phyloP scores from a whole-genome alignment of 1,140 invertebrate genomes.

The Condylostylus longicornis region DNA sequence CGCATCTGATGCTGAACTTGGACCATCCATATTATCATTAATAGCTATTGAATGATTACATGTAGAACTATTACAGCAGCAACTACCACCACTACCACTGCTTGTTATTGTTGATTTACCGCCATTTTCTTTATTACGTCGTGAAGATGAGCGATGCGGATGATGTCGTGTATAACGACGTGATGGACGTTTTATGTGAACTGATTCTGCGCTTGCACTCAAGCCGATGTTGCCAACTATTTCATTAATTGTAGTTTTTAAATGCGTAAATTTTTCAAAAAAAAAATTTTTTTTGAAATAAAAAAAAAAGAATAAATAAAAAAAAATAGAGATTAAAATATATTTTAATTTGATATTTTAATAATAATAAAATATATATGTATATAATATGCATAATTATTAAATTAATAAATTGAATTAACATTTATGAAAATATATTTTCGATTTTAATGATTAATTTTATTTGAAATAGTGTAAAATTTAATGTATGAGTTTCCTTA shows the following conservation, averaged over 20 bases:
- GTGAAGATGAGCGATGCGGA: constrained; percentile 47
- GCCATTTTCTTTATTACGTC: constrained; percentile 53
- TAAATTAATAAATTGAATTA: neutral
- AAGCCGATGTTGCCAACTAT: constrained; percentile 40
- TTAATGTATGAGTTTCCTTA: no score
- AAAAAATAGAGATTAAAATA: neutral
- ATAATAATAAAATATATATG: neutral
- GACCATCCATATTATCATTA: neutral
- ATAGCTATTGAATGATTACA: neutral
- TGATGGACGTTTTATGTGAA: constrained; percentile 43
- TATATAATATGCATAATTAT: neutral
- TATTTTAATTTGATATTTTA: neutral
- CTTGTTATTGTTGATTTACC: constrained; percentile 10
- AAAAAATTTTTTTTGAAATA: neutral
- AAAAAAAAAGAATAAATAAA: neutral
- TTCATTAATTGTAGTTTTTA: neutral
- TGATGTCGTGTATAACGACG: constrained; percentile 47
- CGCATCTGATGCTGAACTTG: no score
- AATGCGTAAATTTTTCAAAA: constrained; percentile 5
- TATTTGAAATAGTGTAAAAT: no score
- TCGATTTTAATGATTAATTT: no score
- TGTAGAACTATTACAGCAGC: neutral
- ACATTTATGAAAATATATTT: no score
- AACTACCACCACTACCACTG: neutral
- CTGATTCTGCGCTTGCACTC: constrained; percentile 51